phyloP scores from a whole-genome alignment of 2,888 invertebrate genomes.

The Sturmia bella region DNA sequence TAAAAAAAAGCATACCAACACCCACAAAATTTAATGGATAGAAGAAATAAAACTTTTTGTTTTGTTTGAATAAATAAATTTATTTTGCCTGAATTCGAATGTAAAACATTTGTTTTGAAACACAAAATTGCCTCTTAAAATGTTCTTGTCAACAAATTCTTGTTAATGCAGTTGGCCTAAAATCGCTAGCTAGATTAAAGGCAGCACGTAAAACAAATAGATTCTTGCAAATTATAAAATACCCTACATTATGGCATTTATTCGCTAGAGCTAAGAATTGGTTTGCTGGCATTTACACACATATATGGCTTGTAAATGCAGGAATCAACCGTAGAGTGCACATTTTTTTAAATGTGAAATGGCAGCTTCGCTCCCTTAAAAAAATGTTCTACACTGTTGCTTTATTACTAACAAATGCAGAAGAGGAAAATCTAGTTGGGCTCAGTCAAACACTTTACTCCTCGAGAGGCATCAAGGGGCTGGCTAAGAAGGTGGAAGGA shows the following conservation, averaged over 20 bases:
- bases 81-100: constrained; percentile 49
- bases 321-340: too few species aligned
- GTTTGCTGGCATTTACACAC: too few species aligned
- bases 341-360: too few species aligned
- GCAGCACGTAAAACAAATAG: not conserved
- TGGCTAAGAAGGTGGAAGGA: too few species aligned
- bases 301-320: too few species aligned
- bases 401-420: too few species aligned
- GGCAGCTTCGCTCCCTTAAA: too few species aligned
- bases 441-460: too few species aligned
- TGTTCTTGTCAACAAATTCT: constrained; percentile 48
- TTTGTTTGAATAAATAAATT: constrained; percentile 1
- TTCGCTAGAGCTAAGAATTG: too few species aligned
- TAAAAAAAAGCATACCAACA: constrained; percentile 18
- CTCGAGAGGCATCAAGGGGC: too few species aligned
- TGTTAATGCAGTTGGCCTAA: constrained; percentile 26
- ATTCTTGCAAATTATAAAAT: not conserved
- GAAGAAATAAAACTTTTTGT: not conserved
- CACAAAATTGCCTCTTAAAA: constrained; percentile 43
- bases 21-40: constrained; percentile 30
- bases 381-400: too few species aligned
- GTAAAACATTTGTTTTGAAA: constrained; percentile 55
- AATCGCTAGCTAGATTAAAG: not conserved
- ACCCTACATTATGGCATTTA: not conserved
- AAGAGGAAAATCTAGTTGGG: too few species aligned